These are phyloP conservation scores for Nyctalus aviator DNA, from an alignment of 2,797 vertebrate genomes.

Conservation along the genomic window DNA sequence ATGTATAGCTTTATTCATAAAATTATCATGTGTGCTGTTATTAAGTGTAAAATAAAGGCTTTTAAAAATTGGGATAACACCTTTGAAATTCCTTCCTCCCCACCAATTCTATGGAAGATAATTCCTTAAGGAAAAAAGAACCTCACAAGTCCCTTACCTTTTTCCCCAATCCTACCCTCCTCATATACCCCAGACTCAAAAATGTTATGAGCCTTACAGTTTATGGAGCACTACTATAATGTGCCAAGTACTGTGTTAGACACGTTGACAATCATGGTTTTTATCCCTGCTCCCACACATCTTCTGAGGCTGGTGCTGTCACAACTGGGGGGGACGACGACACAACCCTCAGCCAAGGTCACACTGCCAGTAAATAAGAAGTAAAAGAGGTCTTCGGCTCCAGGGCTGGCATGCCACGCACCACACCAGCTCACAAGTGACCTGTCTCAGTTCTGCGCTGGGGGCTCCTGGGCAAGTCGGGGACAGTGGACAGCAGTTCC, in stretches of 20 bases:
- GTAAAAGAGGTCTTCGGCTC: not conserved
- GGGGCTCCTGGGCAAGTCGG: not conserved
- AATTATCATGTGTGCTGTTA: not conserved
- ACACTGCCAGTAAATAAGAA: not conserved
- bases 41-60: constrained; percentile 9
- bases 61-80: constrained; percentile 29
- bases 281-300: not conserved
- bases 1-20: constrained; percentile 24
- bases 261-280: not conserved
- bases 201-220: not conserved
- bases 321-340: not conserved
- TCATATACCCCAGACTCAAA: not conserved
- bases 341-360: not conserved
- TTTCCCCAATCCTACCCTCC: not conserved
- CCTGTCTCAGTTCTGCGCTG: not conserved
- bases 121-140: constrained; percentile 8
- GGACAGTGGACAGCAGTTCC: not conserved
- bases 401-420: not conserved
- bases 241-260: not conserved
- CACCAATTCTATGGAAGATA: not conserved
- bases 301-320: not conserved
- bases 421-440: not conserved
- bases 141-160: not conserved
- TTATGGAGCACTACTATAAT: not conserved
- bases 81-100: constrained; percentile 25